phyloP scores from a whole-genome alignment of 2,113 vertebrate species.

The Thunnus maccoyii region DNA sequence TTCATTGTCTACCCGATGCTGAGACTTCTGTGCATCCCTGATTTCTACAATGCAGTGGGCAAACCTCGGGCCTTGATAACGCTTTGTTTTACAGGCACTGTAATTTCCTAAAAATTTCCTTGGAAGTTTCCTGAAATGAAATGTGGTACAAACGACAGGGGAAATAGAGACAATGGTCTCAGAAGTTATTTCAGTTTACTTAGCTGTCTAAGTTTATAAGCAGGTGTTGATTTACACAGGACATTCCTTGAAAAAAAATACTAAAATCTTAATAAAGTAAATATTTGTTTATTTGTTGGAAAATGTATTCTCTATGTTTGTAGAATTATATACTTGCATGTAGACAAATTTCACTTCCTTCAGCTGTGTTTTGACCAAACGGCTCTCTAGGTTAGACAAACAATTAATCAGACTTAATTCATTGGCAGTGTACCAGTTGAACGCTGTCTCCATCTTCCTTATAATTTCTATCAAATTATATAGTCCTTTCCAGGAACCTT shows the following conservation, averaged over 20 bases:
- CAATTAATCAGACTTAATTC: conserved; percentile 8
- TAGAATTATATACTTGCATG: neutral
- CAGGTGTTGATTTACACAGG: neutral
- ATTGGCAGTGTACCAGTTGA: conserved; percentile 1
- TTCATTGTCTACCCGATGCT: neutral
- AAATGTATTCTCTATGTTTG: neutral
- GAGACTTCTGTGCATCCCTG: conserved; percentile 3
- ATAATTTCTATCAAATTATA: neutral
- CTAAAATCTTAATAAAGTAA: neutral
- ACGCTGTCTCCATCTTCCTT: neutral
- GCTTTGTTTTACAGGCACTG: neutral
- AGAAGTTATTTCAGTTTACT: neutral
- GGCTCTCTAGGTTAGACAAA: neutral
- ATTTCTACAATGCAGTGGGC: neutral
- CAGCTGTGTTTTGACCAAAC: neutral
- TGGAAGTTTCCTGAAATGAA: neutral
- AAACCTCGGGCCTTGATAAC: neutral
- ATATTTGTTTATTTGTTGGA: neutral
- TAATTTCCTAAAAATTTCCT: neutral
- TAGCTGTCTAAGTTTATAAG: neutral
- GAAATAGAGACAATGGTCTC: neutral
- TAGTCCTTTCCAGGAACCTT: neutral
- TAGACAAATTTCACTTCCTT: neutral
- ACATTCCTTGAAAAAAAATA: neutral
- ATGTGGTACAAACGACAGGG: neutral